Evolutionary conservation across 2,888 invertebrate species (phyloP).

Genomic region (Trichopoda pennipes): DNA sequence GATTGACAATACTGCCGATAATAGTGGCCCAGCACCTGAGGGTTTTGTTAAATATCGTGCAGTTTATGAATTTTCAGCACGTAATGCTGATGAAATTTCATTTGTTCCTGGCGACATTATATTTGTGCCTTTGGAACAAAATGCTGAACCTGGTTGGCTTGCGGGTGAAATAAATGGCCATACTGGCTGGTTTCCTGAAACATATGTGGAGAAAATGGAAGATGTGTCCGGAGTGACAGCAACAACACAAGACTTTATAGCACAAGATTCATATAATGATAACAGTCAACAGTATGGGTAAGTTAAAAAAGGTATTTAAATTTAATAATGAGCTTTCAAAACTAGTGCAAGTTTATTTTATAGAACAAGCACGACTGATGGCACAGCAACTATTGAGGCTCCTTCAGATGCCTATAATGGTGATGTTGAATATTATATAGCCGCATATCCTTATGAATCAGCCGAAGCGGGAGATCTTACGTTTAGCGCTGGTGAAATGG

Average conservation of each 20-base stretch:
- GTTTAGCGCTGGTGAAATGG: conserved; percentile 92
- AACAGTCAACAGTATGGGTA: conserved; percentile 82
- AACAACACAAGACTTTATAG: conserved; percentile 60
- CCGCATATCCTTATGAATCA: conserved; percentile 94
- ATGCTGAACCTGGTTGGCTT: conserved; percentile 98
- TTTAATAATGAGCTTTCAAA: background rate
- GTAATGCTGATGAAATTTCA: conserved; percentile 95
- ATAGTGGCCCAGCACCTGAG: conserved; percentile 80
- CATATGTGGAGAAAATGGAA: conserved; percentile 92
- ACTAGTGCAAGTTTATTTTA: background rate
- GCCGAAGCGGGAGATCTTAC: conserved; percentile 94
- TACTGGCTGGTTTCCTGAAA: conserved; percentile 98
- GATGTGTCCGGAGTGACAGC: conserved; percentile 68
- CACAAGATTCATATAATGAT: conserved; percentile 77
- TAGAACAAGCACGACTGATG: conserved; percentile 61
- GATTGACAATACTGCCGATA: conserved; percentile 71
- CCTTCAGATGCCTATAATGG: conserved; percentile 76
- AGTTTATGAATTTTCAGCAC: conserved; percentile 95
- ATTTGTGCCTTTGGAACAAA: conserved; percentile 87
- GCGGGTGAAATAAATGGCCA: conserved; percentile 95
- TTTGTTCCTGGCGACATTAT: conserved; percentile 97
- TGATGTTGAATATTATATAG: conserved; percentile 89
- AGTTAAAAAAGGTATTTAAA: conserved; percentile 69
- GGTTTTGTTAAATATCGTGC: conserved; percentile 90
- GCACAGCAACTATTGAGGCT: conserved; percentile 70